Evolutionary conservation across 2,888 invertebrate species (phyloP).

Genomic region (Orthosia cruda): DNA sequence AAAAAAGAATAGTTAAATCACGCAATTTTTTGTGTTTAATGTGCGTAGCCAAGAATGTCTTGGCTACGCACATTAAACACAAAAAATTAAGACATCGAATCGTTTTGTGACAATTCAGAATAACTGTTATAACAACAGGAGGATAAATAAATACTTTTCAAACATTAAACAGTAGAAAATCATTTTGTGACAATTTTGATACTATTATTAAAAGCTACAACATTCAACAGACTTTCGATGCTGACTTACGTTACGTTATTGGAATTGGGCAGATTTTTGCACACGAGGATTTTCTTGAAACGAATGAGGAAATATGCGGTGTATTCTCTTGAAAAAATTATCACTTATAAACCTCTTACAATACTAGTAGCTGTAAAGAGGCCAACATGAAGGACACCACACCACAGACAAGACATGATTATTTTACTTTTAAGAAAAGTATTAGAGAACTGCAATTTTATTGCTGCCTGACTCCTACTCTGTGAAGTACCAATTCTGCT

Average conservation of each 20-base stretch:
- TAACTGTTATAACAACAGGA: not conserved
- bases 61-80: too few relatives aligned
- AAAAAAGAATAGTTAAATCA: too few relatives aligned
- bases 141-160: too few relatives aligned
- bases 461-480: not conserved
- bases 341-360: not conserved
- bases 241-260: too few relatives aligned
- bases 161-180: too few relatives aligned
- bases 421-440: not conserved
- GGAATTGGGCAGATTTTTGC: not conserved
- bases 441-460: slow-evolving; percentile 15
- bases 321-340: not conserved
- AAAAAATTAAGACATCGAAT: not conserved
- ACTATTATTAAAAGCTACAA: too few relatives aligned
- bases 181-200: too few relatives aligned
- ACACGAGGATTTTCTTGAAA: not conserved
- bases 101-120: not conserved
- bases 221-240: too few relatives aligned
- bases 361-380: not conserved
- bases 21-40: too few relatives aligned
- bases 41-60: too few relatives aligned
- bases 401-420: not conserved
- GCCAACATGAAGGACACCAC: too few relatives aligned
- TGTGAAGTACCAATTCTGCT: slow-evolving; percentile 22
- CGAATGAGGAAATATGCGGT: not conserved